These are phyloP conservation scores for Pseudomyrmex cubaensis DNA, from an alignment of 1,140 invertebrate species.

Conservation along the genomic window DNA sequence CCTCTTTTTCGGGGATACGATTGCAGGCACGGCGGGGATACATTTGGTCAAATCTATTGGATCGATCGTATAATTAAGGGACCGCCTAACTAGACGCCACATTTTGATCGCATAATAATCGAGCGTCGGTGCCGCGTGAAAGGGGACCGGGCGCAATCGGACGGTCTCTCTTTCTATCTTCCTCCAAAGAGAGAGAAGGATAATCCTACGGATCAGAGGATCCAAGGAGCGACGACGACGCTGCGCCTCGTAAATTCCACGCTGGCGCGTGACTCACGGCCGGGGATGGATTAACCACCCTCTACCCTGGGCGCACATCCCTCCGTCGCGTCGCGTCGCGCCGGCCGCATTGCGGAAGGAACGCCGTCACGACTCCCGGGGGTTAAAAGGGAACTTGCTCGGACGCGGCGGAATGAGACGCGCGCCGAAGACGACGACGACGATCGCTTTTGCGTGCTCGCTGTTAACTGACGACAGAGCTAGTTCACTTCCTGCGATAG, in stretches of 20 bases:
- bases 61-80: conserved; percentile 72
- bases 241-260: conserved; percentile 71
- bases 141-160: conserved; percentile 40
- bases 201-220: conserved; percentile 72
- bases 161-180: neutral
- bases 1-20: neutral
- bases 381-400: neutral
- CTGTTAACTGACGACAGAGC: neutral
- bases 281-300: conserved; percentile 67
- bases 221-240: conserved; percentile 50
- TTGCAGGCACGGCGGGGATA: conserved; percentile 1
- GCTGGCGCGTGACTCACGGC: conserved; percentile 69
- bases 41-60: conserved; percentile 65
- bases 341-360: conserved; percentile 56
- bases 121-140: conserved; percentile 19
- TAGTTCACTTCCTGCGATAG: neutral
- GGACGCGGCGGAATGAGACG: conserved; percentile 47
- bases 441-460: conserved; percentile 2
- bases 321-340: conserved; percentile 25
- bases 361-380: conserved; percentile 7
- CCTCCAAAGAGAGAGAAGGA: conserved; percentile 41
- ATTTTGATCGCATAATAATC: conserved; percentile 75
- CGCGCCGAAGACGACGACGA: neutral
- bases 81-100: conserved; percentile 66
- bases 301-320: neutral